Evolutionary conservation across 2,797 vertebrate genomes (phyloP), one percentile per base, ranked within the genome.

Genomic region (Eulemur mongoz): DNA sequence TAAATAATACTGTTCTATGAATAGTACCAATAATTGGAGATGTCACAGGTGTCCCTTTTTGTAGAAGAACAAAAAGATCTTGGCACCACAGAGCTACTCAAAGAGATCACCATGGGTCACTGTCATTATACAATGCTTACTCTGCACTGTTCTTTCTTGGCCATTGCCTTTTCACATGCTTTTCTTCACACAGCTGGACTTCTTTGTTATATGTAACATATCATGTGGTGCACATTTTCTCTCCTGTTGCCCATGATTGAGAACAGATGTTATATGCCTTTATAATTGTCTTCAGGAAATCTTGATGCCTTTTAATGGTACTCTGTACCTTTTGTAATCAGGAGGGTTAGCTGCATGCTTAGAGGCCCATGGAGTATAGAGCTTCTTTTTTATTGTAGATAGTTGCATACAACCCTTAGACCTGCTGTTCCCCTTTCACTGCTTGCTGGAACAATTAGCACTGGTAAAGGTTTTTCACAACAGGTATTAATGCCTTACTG

Each of bases 401-500:
- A 54, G 82, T 91, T 75, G 72, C 81, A 94, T 76, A 80, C 38
- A 95, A 93, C 1, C 72, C n/a, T 63, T 61, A 14, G 22, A 45
- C 96, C 95, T 94, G 96, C 96, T 97, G 96, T 63, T 97, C 50
- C 10, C 23, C 67, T 93, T 86, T 97, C 85, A 94, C 67, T 57
- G 25, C 86, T 95, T 86, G 69, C 73, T 91, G 59, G 89, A 98
- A 85, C 91, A 98, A 96, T 97, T 97, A 97, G 89, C 59, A 75
- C 18, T 72, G 43, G 91, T 86, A 95, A 97, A 96, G 88, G 54
- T 22, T 98, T 92, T 94, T 91, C 97, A 93, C 96, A 93, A 93
- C 95, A 96, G 98, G 98, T 97, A 97, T 85, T 98, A 97, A 97
- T 95, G 54, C 82, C 52, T 83, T 94, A 9, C 69, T 94, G 87